Base-by-base conservation (phyloP, 2,888 invertebrate species). In the Drosophila pseudotakahashii region DNA sequence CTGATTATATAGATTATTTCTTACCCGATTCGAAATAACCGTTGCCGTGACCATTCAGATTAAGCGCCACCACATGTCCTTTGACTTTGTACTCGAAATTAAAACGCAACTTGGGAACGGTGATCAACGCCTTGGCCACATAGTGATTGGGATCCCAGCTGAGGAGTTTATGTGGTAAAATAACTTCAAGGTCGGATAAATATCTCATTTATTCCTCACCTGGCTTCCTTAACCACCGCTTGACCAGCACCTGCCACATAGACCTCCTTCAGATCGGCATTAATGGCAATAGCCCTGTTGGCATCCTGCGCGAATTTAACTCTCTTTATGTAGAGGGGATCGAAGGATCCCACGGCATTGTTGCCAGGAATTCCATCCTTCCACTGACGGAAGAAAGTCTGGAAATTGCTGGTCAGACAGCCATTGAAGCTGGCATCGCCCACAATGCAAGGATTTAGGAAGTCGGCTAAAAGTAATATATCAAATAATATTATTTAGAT, bases 1-100 rank as follows among this genome's bases (percentile, higher is more conserved):
- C 19, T 2, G 19, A 19, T 19, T 19, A 19, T 19, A 19, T 19
- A 1, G 19, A 19, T 26, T 6, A 26, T 26, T 26, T 26, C 26
- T 26, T 26, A 95, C 95, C 94, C 69, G 94, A 94, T 89, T 95
- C 95, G 89, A 95, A 75, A 16, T 45, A 53, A 1, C 86, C 83
- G 13, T 92, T 90, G 36, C 95, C 95, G 39, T 93, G 93, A 16
- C 95, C 95, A 58, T 94, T 93, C 59, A 95, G 91, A 37, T 94
- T 95, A 63, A 95, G 94, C n/a, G 95, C 91, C 55, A 95, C 90
- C 81, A 95, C 94, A 87, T 94, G 93, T 48, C 95, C 95, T 79
- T 94, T 93, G 26, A 95, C 91, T 74, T 94, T 94, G 81, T 95
- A 95, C 5, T 94, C 93, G 47, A 94, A 95, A 79, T 95, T 94